Base-by-base conservation (phyloP, 2,888 invertebrate species). In the Drosophila gaucha region DNA sequence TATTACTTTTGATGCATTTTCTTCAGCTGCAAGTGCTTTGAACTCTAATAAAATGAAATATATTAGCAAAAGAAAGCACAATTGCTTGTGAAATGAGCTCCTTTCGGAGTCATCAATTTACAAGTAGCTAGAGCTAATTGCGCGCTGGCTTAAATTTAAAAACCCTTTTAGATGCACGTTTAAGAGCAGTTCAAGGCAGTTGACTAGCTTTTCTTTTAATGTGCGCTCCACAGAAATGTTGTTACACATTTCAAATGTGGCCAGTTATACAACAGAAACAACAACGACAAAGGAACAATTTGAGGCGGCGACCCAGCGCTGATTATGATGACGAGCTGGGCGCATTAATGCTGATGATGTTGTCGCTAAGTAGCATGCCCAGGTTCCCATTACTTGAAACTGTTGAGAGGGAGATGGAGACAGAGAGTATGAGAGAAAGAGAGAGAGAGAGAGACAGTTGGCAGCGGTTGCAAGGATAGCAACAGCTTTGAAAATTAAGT, bases 351-450 rank as follows among this genome's bases (percentile, higher is more conserved):
- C 73, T 80, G 80, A 84, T 80, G 84, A 84, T 80, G 80, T 78
- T 84, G 73, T 84, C 78, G 80, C 84, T 80, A 80, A 80, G 84
- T 80, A 84, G 80, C 80, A 75, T 75, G 78, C 84, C 80, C 79
- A 67, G 67, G 59, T n/a, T 59, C 74, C 67, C 74, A 73, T 68
- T 58, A 51, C 46, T 26, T 26, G 41, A 41, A 41, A 41, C 10
- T 24, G 41, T 41, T 20, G 47, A 46, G 41, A 20, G 4, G 2
- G 14, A 8, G 16, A 1, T 6, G 10, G 3, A 1, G 36, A n/a
- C n/a, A n/a, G 28, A 4, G 16, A 12, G 33, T 4, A 2, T 14
- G 2, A 16, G 12, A 18, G 20, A 69, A 65, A 62, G 41, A 68
- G 47, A 24, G n/a, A 36, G 26, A 6, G 41, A 43, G 24, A 41